phyloP scores from a whole-genome alignment of 1,140 invertebrate genomes.

The Hypsibius dujardini region DNA sequence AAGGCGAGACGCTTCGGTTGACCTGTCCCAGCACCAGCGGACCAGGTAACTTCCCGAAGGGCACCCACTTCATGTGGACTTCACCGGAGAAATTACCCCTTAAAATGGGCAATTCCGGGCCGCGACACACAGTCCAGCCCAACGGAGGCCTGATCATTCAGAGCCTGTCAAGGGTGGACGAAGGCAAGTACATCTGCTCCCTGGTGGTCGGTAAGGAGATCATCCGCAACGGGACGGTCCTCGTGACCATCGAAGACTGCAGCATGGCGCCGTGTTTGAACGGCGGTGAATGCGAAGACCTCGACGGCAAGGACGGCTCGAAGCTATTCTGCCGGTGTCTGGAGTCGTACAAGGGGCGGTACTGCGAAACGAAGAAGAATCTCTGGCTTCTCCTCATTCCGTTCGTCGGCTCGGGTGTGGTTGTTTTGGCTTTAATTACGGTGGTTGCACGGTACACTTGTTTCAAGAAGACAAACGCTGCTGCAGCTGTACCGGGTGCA shows the following conservation, averaged over 20 bases:
- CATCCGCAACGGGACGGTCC: neutral
- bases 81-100: neutral
- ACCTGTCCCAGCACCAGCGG: neutral
- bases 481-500: too few relatives aligned
- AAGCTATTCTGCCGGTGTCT: conserved; percentile 11
- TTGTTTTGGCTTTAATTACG: neutral
- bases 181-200: conserved; percentile 3
- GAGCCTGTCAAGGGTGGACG: neutral
- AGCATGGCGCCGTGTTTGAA: conserved; percentile 11
- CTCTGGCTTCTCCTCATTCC: neutral
- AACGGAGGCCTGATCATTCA: conserved; percentile 5
- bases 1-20: conserved; percentile 2
- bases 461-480: conserved; percentile 3
- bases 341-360: neutral
- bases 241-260: conserved; percentile 12
- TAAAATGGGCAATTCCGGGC: neutral
- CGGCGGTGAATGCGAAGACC: conserved; percentile 15
- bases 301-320: neutral
- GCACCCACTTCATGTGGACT: neutral
- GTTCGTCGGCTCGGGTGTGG: neutral
- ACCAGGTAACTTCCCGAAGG: neutral
- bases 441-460: neutral
- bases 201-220: neutral
- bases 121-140: conserved; percentile 7
- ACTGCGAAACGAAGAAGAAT: conserved; percentile 16